Percentiles rank a stretch among this genome's conserved stretches.
Conservation (phyloP, 2,113 vertebrate species). For the western clawed frog (Xenopus tropicalis) region DNA sequence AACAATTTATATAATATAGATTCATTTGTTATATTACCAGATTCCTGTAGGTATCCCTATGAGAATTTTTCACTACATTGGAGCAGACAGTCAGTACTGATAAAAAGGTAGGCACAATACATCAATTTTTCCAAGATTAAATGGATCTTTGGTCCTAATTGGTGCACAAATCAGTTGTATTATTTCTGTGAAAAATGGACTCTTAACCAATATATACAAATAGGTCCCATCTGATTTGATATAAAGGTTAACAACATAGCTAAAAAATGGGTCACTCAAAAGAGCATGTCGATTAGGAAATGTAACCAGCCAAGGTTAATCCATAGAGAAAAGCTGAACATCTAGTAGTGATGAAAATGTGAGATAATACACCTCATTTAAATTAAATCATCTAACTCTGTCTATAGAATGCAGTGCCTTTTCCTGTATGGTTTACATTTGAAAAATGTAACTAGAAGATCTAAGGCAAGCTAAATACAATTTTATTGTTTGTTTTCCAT, state of each 20-base stretch:
- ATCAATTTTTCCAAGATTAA: background rate
- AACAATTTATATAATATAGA: no score
- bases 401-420: no score
- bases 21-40: no score
- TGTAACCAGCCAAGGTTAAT: background rate
- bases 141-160: slow-evolving; percentile 3
- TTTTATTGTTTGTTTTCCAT: no score
- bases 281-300: background rate
- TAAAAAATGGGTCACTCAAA: slow-evolving; percentile 8
- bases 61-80: no score
- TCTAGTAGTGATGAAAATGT: background rate
- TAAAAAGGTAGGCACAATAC: background rate
- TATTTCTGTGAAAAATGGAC: background rate
- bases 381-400: no score
- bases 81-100: background rate
- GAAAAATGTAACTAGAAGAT: no score
- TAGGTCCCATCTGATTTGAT: background rate
- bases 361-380: background rate
- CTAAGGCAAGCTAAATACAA: no score
- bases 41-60: no score
- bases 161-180: slow-evolving; percentile 1
- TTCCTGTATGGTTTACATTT: no score
- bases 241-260: slow-evolving; percentile 7
- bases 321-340: slow-evolving; percentile 1
- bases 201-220: slow-evolving; percentile 2